Conservation (phyloP, 92 coral and sea anemone genomes). For the Siderastrea siderea region DNA sequence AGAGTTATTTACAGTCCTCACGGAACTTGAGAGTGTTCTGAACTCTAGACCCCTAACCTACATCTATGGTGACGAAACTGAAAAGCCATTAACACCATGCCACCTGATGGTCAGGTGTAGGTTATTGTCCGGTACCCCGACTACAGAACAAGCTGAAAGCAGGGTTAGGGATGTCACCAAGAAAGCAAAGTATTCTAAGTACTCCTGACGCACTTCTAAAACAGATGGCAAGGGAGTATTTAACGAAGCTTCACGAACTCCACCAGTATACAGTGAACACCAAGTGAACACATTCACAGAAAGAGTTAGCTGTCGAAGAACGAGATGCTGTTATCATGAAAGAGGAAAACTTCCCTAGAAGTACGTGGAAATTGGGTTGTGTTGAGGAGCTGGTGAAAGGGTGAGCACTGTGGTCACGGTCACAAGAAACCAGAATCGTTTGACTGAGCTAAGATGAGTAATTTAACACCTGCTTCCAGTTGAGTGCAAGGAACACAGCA, state of each 20-base stretch:
- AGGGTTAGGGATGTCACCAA: constrained; percentile 9
- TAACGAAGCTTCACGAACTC: constrained; percentile 1
- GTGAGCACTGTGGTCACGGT: constrained; percentile 2
- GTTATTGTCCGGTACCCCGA: neutral
- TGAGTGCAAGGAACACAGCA: neutral
- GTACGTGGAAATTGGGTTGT: constrained; percentile 25
- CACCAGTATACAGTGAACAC: neutral
- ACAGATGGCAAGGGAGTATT: constrained; percentile 13
- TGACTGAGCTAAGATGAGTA: constrained; percentile 20
- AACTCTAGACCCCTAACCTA: constrained; percentile 19
- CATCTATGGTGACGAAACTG: constrained; percentile 1
- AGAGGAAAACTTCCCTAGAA: neutral
- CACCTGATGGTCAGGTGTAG: constrained; percentile 11
- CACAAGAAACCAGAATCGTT: neutral
- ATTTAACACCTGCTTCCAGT: constrained; percentile 32
- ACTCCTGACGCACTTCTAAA: constrained; percentile 1
- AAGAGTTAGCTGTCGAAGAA: too few species aligned
- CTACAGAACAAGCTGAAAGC: neutral
- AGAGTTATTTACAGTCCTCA: constrained; percentile 51
- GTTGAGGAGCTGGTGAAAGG: constrained; percentile 16
- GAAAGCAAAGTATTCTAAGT: neutral
- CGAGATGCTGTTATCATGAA: too few species aligned
- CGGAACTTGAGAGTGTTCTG: constrained; percentile 18
- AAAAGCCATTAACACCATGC: constrained; percentile 17
- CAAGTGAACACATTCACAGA: too few species aligned